A percentile compares a stretch with the other conserved stretches of the same genome.
Evolutionary conservation across 2,797 vertebrate genomes (phyloP).

Genomic region (Hafferia zeledoni): DNA sequence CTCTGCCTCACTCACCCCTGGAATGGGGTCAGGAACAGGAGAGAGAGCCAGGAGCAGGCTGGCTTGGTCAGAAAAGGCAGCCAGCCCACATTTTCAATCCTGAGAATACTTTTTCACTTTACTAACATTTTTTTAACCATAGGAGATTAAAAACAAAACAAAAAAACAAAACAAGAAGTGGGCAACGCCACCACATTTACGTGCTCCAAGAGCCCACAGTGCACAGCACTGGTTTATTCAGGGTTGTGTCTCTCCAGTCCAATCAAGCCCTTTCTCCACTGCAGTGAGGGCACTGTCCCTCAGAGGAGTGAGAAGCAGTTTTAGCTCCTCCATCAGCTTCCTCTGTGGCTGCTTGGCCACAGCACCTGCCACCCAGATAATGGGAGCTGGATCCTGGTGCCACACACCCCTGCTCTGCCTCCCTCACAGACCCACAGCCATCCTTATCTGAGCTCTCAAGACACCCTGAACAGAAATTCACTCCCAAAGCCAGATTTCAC

Average conservation of each 20-base stretch:
- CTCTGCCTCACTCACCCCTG: not conserved
- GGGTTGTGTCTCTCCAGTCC: not conserved
- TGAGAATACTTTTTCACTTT: not conserved
- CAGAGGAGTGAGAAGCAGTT: accelerated
- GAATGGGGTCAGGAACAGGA: accelerated
- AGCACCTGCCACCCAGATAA: accelerated
- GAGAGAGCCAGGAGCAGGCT: not conserved
- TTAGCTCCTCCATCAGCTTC: not conserved
- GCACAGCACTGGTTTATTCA: accelerated
- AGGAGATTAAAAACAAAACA: no score
- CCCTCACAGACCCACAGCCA: not conserved
- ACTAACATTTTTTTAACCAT: not conserved
- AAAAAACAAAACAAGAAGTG: not conserved
- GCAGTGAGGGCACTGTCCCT: accelerated
- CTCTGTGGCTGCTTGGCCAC: accelerated
- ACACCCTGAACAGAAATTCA: accelerated
- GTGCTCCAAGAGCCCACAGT: accelerated
- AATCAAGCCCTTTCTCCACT: accelerated
- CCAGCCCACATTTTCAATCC: not conserved
- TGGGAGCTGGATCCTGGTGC: accelerated
- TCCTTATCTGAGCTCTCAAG: not conserved
- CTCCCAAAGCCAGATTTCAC: not conserved
- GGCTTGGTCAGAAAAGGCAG: not conserved
- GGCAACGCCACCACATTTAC: not conserved
- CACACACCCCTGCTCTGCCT: not conserved